Evolutionary conservation across 2,797 vertebrate genomes (phyloP), one percentile per base, ranked within the genome.

Genomic region (Arctocebus calabarensis): DNA sequence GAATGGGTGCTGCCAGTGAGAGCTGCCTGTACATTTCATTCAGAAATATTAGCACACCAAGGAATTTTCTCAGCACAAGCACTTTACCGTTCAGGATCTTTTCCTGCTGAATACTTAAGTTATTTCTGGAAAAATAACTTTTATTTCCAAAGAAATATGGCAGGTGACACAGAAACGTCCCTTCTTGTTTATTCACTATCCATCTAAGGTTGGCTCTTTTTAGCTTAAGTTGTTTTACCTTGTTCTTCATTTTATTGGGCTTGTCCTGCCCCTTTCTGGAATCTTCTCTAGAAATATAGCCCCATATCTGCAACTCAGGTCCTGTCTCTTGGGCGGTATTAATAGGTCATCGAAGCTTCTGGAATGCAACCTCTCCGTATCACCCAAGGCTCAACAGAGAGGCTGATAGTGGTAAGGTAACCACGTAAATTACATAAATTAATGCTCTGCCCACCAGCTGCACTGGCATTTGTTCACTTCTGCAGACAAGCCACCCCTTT

Each of bases 101-200:
- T 95, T 85, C 86, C 90, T 91, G 86, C 68, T 91, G 93, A 97
- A 88, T 84, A 64, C 32, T 61, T 78, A 88, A 94, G 88, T 93
- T 95, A 97, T 96, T 96, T 97, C 85, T 81, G 73, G 95, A 96
- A 96, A 95, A 91, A 84, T 79, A 88, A 95, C 57, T 84, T 97
- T 86, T 81, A 83, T 71, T 95, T 95, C 90, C 75, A 82, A 94
- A 91, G 95, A 89, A 96, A 96, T 82, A 95, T 27, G 88, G 82
- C 88, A 92, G 94, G 85, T 94, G 97, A 94, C 96, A 97, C 94
- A 94, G 75, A 96, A 96, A 94, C 0, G 43, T 94, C 90, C 92
- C 62, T 85, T 96, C 95, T 92, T 95, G 85, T 93, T 94, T 73
- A 90, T 92, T 73, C 92, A 57, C 82, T 70, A 55, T 86, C 74